phyloP scores from a whole-genome alignment of 2,797 vertebrate genomes.

The Uromys caudimaculatus region DNA sequence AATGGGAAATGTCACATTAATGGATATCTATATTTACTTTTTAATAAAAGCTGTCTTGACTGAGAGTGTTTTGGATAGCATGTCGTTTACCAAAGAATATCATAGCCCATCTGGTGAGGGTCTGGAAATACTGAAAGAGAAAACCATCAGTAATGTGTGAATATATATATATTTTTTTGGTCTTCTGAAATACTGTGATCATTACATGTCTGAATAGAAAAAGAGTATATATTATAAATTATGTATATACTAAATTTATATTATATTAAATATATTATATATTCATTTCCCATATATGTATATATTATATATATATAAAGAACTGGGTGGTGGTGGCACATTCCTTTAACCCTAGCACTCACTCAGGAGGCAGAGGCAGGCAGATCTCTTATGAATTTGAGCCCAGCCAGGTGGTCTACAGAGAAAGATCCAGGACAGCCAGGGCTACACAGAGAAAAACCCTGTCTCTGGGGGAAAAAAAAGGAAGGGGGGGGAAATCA shows the following conservation, averaged over 20 bases:
- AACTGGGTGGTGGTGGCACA: background rate
- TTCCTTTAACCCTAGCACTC: background rate
- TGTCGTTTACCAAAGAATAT: background rate
- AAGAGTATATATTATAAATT: background rate
- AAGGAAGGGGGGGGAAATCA: background rate
- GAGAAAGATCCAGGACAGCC: background rate
- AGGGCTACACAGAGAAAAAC: background rate
- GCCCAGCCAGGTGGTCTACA: background rate
- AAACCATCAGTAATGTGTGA: slow-evolving; percentile 45
- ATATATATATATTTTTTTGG: background rate
- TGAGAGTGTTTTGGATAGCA: background rate
- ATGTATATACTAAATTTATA: background rate
- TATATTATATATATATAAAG: background rate
- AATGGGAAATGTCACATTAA: background rate
- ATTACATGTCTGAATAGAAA: background rate
- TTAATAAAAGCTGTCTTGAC: background rate
- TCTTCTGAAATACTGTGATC: slow-evolving; percentile 25
- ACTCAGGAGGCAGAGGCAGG: background rate
- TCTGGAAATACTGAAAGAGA: background rate
- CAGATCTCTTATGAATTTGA: background rate
- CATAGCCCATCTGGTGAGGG: background rate
- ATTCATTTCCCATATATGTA: background rate
- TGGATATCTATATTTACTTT: background rate
- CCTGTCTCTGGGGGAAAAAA: background rate
- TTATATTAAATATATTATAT: background rate